Conservation (phyloP, 2,888 invertebrate species). For the Emesis russula region DNA sequence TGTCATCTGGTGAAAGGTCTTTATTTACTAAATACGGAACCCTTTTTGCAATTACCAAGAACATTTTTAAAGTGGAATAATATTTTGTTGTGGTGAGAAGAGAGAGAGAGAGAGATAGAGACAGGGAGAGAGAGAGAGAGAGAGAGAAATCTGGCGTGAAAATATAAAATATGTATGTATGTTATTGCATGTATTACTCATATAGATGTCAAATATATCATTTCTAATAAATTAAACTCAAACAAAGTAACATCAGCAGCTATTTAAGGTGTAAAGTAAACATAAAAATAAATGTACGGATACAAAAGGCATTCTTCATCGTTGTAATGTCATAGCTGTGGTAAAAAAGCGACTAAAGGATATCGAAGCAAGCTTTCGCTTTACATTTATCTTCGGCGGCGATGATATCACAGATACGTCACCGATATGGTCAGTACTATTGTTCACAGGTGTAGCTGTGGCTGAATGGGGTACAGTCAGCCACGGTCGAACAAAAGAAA, state of each 20-base stretch:
- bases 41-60: no score
- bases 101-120: no score
- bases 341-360: constrained; percentile 87
- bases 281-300: constrained; percentile 69
- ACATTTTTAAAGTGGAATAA: no score
- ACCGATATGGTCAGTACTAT: constrained; percentile 86
- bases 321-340: constrained; percentile 91
- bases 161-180: background rate
- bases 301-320: constrained; percentile 94
- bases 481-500: constrained; percentile 70
- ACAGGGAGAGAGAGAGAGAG: no score
- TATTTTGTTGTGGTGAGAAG: no score
- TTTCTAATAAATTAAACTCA: constrained; percentile 88
- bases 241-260: constrained; percentile 19
- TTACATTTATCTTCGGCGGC: constrained; percentile 86
- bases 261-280: constrained; percentile 59
- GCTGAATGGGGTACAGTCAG: constrained; percentile 82
- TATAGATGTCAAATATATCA: background rate
- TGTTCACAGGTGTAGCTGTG: constrained; percentile 70
- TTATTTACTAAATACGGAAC: no score
- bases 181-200: background rate
- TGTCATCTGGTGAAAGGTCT: no score
- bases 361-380: constrained; percentile 72
- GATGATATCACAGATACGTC: constrained; percentile 87
- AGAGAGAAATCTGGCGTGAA: no score